Conservation (phyloP, 2,888 invertebrate species). For the Clepsis dumicolana region DNA sequence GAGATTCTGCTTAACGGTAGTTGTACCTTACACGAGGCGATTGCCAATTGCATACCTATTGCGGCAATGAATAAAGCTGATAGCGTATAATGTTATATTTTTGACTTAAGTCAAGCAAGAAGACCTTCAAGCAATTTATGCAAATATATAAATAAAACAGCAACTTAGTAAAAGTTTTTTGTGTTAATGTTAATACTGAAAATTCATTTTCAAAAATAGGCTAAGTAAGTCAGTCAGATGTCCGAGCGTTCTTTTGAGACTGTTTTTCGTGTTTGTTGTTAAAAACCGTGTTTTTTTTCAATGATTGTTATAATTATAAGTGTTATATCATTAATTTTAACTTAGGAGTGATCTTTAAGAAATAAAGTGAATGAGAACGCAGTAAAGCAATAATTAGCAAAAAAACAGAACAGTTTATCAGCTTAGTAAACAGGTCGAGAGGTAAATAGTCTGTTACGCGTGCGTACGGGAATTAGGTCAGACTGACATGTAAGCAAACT, state of each 20-base stretch:
- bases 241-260: too few relatives aligned
- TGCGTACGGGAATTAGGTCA: constrained; percentile 27
- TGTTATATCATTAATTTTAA: not conserved
- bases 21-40: constrained; percentile 51
- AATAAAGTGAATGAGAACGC: constrained; percentile 4
- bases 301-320: not conserved
- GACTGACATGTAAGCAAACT: constrained; percentile 34
- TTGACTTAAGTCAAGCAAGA: not conserved
- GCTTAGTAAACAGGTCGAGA: constrained; percentile 24
- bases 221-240: too few relatives aligned
- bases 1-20: constrained; percentile 50
- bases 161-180: too few relatives aligned
- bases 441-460: constrained; percentile 10
- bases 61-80: constrained; percentile 36
- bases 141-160: too few relatives aligned
- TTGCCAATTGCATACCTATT: constrained; percentile 59
- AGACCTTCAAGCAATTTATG: not conserved
- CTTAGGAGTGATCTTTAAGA: not conserved
- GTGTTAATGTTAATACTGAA: too few relatives aligned
- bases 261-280: not conserved
- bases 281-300: not conserved
- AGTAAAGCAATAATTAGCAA: constrained; percentile 23
- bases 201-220: too few relatives aligned
- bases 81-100: not conserved
- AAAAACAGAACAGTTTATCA: constrained; percentile 12